Base-by-base conservation (phyloP, 2,113 vertebrate genomes). In the Syngnathus typhle region DNA sequence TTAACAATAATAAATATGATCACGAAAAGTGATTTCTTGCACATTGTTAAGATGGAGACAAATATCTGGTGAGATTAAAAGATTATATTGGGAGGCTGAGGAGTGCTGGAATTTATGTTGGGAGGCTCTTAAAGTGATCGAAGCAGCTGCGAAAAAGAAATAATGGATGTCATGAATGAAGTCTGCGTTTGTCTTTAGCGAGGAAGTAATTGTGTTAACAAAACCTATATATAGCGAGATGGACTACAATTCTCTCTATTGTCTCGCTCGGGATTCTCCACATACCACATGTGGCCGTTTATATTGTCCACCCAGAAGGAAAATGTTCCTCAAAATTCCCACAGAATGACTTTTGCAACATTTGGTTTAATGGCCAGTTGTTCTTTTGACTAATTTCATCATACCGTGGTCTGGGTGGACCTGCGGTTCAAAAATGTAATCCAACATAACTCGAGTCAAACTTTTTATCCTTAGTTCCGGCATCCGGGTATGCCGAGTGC, bases 401-500 rank as follows among this genome's bases (percentile, higher is more conserved):
- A 58, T n/a, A 41, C 7, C 15, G 32, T 19, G 67, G 52, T 12
- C 12, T 66, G 27, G 4, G n/a, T 62, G 7, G 32, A 43, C 7
- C 37, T 64, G 8, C 27, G 60, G 62, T 73, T 69, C 43, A 56
- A 51, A 32, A 64, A 46, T 75, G 68, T 47, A 75, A 72, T 70
- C 69, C 66, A 43, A 46, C 65, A 67, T 75, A 62, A 71, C 38
- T 60, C 37, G 12, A 71, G 44, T 51, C 70, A 41, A 41, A 55
- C 19, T 60, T 70, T 78, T 83, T 84, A 80, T 83, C 55, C 47
- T 69, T 46, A 60, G 60, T 84, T 84, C 78, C 64, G 73, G 83
- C 76, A 76, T 81, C 73, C 77, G 79, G 69, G 67, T 64, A 60
- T 70, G 75, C 75, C 60, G 76, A 75, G 73, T 70, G 71, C 19